These are phyloP conservation scores for Acromyrmex heyeri DNA, from an alignment of 1,140 invertebrate genomes.

Conservation along the genomic window DNA sequence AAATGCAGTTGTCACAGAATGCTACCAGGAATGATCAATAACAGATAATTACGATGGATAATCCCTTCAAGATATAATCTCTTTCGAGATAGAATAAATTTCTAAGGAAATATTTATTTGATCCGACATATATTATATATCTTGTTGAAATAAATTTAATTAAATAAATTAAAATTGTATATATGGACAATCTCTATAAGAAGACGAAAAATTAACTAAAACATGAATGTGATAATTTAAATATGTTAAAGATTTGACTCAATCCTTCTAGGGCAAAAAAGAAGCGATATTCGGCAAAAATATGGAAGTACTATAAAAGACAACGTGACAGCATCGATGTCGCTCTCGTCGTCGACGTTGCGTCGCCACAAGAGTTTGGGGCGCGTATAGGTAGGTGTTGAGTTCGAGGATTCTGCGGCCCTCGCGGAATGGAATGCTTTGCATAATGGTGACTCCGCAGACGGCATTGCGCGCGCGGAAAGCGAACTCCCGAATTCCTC, in stretches of 20 bases:
- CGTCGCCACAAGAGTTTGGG: constrained; percentile 56
- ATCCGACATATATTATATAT: neutral
- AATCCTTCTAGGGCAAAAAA: neutral
- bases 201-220: neutral
- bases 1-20: neutral
- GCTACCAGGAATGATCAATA: constrained; percentile 3
- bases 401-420: constrained; percentile 79
- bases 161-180: neutral
- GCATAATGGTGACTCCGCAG: constrained; percentile 82
- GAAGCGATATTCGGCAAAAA: neutral
- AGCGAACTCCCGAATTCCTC: constrained; percentile 80
- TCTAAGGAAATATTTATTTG: neutral
- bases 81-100: neutral
- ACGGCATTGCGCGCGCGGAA: constrained; percentile 74
- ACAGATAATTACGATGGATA: neutral
- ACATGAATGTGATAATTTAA: neutral
- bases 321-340: neutral
- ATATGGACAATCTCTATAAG: neutral
- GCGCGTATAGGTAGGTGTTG: constrained; percentile 81
- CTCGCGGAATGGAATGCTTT: constrained; percentile 82
- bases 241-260: neutral
- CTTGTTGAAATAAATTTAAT: neutral
- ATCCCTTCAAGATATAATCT: neutral
- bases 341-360: neutral
- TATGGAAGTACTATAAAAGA: constrained; percentile 4